Evolutionary conservation across 2,797 vertebrate species (phyloP), one percentile per base, ranked within the genome.

Genomic region (Catharus ustulatus): DNA sequence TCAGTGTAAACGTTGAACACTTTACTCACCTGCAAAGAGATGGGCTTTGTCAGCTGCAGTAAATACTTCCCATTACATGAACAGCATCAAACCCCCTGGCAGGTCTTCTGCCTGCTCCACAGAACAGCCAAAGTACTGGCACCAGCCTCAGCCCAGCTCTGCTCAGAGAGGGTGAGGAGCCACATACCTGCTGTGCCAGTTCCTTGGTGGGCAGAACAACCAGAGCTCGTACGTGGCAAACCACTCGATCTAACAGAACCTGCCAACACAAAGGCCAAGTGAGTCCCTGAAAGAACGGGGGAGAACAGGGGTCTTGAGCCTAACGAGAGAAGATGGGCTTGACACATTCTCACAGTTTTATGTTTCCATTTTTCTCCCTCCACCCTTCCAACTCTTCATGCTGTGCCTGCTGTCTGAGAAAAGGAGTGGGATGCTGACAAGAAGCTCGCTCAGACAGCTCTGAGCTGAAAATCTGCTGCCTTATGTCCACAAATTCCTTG

Each of bases 201-300:
- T 99, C 99, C 97, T 99, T 99, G 51, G 99, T 99, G 32, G 99
- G 99, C 80, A 99, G 87, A 84, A 99, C 98, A 0, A 96, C 98
- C 97, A 99, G 91, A 62, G 98, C 99, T 12, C 99, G 98, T 26
- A 99, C 94, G 6, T 97, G 97, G 96, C 99, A 98, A 87, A 99
- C 98, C 11, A 98, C 98, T 19, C 99, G 97, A 48, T 97, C 86
- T 72, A 98, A 96, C 89, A 99, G 97, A 20, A 98, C 98, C 99
- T 99, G 94, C 13, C 36, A 46, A 90, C 62, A 62, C 9, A 91
- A 80, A 94, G 36, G 36, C 23, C n/a, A 40, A 36, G 45, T 79
- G 6, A 81, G 38, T 7, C 64, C 26, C 83, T 34, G 43, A 34
- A 46, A 71, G 51, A 48, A 48, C 4, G 11, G 59, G 49, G 19